phyloP scores from a whole-genome alignment of 2,888 invertebrate species.

The Allolobophora icterica region DNA sequence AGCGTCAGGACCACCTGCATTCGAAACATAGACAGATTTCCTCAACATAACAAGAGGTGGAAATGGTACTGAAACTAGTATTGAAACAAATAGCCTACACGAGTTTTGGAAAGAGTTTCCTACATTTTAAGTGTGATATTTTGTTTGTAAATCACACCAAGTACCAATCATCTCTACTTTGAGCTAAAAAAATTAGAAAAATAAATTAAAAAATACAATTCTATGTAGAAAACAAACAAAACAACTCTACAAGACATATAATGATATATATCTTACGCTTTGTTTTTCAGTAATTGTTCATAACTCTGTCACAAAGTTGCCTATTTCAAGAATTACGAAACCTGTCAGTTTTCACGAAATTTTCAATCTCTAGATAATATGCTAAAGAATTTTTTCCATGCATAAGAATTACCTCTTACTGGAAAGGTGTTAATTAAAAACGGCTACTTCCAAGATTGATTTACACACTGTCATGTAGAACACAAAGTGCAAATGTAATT shows the following conservation, averaged over 20 bases:
- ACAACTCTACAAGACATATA: not conserved
- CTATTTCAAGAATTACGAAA: not conserved
- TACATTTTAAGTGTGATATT: too few relatives aligned
- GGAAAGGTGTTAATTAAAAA: not conserved
- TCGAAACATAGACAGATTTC: not conserved
- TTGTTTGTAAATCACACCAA: not conserved
- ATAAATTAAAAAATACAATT: not conserved
- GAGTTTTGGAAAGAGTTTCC: not conserved
- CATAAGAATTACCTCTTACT: not conserved
- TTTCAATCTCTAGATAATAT: not conserved
- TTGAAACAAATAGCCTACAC: too few relatives aligned
- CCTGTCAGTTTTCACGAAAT: not conserved
- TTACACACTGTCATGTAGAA: not conserved
- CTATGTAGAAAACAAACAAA: not conserved
- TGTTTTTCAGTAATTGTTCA: not conserved
- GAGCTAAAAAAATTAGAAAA: not conserved
- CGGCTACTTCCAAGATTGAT: not conserved
- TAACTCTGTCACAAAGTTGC: not conserved
- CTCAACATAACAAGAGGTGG: not conserved
- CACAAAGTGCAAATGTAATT: not conserved
- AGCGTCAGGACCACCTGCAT: slow-evolving; percentile 5
- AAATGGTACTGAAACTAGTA: not conserved
- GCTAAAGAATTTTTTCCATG: not conserved
- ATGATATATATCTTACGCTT: not conserved
- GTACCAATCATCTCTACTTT: not conserved